phyloP scores from a whole-genome alignment of 2,113 vertebrate species.

The Chionomys nivalis region DNA sequence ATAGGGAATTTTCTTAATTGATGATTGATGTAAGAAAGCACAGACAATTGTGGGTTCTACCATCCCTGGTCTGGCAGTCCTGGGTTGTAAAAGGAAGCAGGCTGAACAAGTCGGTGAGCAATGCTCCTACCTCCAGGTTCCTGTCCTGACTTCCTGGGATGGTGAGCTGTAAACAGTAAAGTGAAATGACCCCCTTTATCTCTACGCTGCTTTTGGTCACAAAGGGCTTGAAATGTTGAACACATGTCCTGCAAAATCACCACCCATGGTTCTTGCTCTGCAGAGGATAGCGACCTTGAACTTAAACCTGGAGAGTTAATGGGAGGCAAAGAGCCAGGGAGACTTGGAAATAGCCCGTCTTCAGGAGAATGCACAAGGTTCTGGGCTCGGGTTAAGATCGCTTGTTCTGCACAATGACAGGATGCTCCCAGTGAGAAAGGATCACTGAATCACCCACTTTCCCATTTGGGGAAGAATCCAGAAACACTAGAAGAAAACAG shows the following conservation, averaged over 20 bases:
- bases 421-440: not conserved
- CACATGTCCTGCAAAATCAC: fast-evolving
- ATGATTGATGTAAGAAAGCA: not conserved
- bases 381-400: not conserved
- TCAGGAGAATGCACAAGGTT: not conserved
- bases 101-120: not conserved
- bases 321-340: not conserved
- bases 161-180: not conserved
- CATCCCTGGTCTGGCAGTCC: not conserved
- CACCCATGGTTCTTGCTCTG: not conserved
- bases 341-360: not conserved
- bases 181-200: not conserved
- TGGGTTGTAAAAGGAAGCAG: not conserved
- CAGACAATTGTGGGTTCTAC: not conserved
- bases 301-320: not conserved
- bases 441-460: fast-evolving
- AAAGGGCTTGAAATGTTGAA: too few relatives aligned
- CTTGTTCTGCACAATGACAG: not conserved
- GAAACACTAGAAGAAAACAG: not conserved
- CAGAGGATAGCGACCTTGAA: not conserved
- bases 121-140: not conserved
- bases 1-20: not conserved
- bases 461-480: too few relatives aligned
- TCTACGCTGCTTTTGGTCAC: not conserved
- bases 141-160: not conserved